Evolutionary conservation across 2,888 invertebrate species (phyloP).

Genomic region (Mythimna pallens): DNA sequence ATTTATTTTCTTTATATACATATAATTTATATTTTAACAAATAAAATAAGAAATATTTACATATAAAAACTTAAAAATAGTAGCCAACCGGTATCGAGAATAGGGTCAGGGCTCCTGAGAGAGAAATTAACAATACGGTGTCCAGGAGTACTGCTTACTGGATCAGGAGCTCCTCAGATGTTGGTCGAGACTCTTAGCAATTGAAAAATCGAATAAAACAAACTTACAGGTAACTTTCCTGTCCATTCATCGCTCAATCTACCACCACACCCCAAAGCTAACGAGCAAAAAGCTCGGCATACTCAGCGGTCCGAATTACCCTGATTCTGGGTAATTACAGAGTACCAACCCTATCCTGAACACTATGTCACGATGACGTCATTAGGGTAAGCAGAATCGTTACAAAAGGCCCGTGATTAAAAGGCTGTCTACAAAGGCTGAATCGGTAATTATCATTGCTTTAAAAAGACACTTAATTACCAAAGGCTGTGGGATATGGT

Average conservation of each 20-base stretch:
- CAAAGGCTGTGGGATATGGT: constrained; percentile 51
- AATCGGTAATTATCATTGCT: constrained; percentile 68
- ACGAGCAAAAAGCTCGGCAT: constrained; percentile 86
- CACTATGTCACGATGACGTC: constrained; percentile 89
- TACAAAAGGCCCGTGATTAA: constrained; percentile 72
- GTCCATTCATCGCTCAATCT: constrained; percentile 44
- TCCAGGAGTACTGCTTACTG: no score
- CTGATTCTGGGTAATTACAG: constrained; percentile 88
- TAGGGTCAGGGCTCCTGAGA: no score
- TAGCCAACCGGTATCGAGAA: no score
- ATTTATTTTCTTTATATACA: no score
- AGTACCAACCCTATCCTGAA: constrained; percentile 80
- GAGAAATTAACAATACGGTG: no score
- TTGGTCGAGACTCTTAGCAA: no score
- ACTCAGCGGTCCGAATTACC: constrained; percentile 85
- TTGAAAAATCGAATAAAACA: neutral
- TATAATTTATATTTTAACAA: no score
- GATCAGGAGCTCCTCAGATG: no score
- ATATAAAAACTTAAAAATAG: no score
- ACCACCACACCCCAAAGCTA: constrained; percentile 67
- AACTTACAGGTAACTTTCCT: neutral
- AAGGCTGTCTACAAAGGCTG: constrained; percentile 66
- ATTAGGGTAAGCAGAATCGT: constrained; percentile 87
- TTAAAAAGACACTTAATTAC: constrained; percentile 66
- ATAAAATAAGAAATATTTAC: no score